These are phyloP conservation scores for Mercenaria mercenaria DNA, from an alignment of 1,140 invertebrate species.

Conservation along the genomic window DNA sequence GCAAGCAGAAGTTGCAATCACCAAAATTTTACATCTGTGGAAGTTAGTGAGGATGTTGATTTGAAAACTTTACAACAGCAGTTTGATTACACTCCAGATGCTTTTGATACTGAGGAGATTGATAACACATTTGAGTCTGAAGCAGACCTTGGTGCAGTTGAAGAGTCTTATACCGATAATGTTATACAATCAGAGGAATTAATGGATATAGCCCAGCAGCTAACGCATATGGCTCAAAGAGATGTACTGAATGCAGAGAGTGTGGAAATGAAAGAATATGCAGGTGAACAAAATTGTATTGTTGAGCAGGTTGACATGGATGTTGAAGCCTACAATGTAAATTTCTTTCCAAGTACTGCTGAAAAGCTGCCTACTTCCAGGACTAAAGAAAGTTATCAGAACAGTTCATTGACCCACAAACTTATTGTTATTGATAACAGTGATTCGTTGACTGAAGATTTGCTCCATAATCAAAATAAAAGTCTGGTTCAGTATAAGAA, in stretches of 20 bases:
- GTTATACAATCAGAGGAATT: background rate
- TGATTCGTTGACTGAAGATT: too few relatives aligned
- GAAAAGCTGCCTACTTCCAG: too few relatives aligned
- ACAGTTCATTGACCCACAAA: too few relatives aligned
- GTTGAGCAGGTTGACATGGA: background rate
- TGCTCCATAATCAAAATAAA: too few relatives aligned
- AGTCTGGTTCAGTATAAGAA: too few relatives aligned
- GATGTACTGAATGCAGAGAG: background rate
- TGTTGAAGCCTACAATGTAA: background rate
- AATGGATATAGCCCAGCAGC: conserved; percentile 6
- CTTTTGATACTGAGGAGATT: background rate
- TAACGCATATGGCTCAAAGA: background rate
- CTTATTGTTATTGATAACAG: too few relatives aligned
- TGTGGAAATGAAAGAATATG: background rate
- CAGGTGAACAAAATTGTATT: background rate
- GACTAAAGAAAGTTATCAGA: too few relatives aligned
- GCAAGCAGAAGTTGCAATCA: too few relatives aligned
- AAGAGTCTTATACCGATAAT: background rate
- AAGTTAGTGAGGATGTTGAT: background rate
- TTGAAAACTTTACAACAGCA: background rate
- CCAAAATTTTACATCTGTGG: background rate
- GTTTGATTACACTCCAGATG: background rate
- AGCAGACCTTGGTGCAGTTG: background rate
- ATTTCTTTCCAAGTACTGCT: background rate
- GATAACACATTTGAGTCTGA: background rate